Base-by-base conservation (phyloP, 2,888 invertebrate species). In the Lobophora halterata region DNA sequence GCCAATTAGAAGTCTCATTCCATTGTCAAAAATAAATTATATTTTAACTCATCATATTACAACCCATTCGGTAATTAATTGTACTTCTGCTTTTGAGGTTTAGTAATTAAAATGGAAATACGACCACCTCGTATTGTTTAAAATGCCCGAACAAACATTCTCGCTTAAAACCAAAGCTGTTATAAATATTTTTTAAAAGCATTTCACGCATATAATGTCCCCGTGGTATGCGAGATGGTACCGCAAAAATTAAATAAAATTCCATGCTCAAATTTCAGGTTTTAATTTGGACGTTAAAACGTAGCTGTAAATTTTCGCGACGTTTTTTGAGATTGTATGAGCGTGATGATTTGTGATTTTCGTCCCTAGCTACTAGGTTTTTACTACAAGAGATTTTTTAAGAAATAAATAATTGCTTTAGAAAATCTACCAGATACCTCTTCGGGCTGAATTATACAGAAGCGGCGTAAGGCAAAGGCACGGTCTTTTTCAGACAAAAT, bases 211-310 rank as follows among this genome's bases (percentile, higher is more conserved):
- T 24, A 37, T 43, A 33, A 37, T 33, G 30, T 31, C 26, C 29
- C 10, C 25, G 21, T 16, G 38, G 42, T 42, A 36, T 41, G 35
- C 27, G 41, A 21, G 12, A 31, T 26, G 26, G 17, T 8, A 12
- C 24, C 14, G 42, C 32, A 25, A 37, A 29, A 43, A 43, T 43
- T 28, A 37, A 43, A 42, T 33, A 35, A 38, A 43, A 46, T 36
- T 29, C 8, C 28, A 17, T 36, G 24, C 34, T 40, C 35, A 46
- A 45, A 48, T 39, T 41, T 30, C 34, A 6, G 19, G 21, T 44
- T 51, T 48, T 48, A 46, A 51, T 51, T 38, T 51, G 19, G 21
- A 17, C 34, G 41, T 44, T 24, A 41, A 51, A 37, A 37, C 33
- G 18, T 23, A 23, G 29, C 33, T 17, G 37, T 51, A 43, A 17